Conservation (phyloP, 2,888 invertebrate genomes). For the Notodonta ziczac region DNA sequence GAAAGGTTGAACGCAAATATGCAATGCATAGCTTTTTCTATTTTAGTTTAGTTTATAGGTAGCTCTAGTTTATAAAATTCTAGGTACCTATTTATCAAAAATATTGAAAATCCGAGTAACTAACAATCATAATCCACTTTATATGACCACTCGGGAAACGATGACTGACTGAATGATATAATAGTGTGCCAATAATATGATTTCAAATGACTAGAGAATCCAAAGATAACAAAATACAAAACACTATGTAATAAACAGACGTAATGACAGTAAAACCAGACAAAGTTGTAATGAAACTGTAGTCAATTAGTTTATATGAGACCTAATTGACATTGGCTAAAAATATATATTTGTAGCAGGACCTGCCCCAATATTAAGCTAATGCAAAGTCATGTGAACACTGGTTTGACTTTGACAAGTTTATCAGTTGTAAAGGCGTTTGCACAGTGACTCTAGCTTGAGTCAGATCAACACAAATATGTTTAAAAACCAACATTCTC, state of each 20-base stretch:
- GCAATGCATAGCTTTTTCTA: too few relatives aligned
- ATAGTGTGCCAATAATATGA: too few relatives aligned
- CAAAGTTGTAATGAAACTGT: neutral
- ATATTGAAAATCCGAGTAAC: too few relatives aligned
- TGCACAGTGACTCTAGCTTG: conserved; percentile 14
- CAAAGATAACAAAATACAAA: too few relatives aligned
- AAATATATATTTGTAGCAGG: conserved; percentile 12
- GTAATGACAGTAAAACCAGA: too few relatives aligned
- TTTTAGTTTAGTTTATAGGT: too few relatives aligned
- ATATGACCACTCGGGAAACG: too few relatives aligned
- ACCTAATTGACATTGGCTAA: conserved; percentile 9
- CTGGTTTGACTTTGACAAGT: conserved; percentile 31
- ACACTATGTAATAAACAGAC: too few relatives aligned
- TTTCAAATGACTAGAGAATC: neutral
- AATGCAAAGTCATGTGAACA: conserved; percentile 14
- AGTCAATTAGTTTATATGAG: neutral
- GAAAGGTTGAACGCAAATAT: neutral
- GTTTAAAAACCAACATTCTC: conserved; percentile 3
- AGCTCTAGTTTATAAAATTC: too few relatives aligned
- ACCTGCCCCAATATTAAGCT: conserved; percentile 41
- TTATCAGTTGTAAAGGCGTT: conserved; percentile 24
- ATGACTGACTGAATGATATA: too few relatives aligned
- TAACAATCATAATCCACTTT: too few relatives aligned
- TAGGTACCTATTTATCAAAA: too few relatives aligned
- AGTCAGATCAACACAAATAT: conserved; percentile 10